Evolutionary conservation across 2,113 vertebrate genomes (phyloP), one percentile per base, ranked within the genome.

Genomic region (Xerus inauris): DNA sequence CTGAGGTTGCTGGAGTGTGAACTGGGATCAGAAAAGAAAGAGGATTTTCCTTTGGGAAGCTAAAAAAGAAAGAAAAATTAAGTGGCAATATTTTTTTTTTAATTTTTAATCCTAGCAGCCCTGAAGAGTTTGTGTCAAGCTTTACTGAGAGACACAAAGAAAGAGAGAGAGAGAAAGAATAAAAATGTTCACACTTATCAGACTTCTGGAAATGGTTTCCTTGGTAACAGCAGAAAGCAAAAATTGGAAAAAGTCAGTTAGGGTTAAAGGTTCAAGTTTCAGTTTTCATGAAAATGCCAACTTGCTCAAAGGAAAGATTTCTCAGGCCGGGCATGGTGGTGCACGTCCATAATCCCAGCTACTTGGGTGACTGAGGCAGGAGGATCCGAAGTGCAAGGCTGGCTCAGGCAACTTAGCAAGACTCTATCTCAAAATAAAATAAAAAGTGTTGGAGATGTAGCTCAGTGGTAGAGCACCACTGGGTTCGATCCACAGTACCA

Each of bases 151-250:
- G 24, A 22, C 35, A 32, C 40, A 62, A 5, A 49, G 9, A 45
- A 24, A 65, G 9, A 30, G 6, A 32, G 3, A 6, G 28, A 26
- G 28, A 11, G 7, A 4, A 13, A 19, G 22, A 47, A 7, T 1
- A 1, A 35, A 62, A 96, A 93, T 26, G 20, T 95, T 91, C 89
- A 64, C 85, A 93, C 49, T 0, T 80, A 87, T 93, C 94, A 47
- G 86, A 69, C 77, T 96, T 71, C 90, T 80, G 85, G 92, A 82
- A 76, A 93, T 67, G 79, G 93, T 96, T 97, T 95, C 96, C 95
- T 42, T 90, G 91, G 92, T 73, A 94, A 98, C 84, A 20, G n/a
- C 26, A 77, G 42, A 38, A 94, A 97, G 94, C 75, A 93, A 45
- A 71, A 92, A 40, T 47, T n/a, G 87, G 47, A 84, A 89, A 91